Conservation (phyloP, 2,113 vertebrate species). For the Lycaon pictus region DNA sequence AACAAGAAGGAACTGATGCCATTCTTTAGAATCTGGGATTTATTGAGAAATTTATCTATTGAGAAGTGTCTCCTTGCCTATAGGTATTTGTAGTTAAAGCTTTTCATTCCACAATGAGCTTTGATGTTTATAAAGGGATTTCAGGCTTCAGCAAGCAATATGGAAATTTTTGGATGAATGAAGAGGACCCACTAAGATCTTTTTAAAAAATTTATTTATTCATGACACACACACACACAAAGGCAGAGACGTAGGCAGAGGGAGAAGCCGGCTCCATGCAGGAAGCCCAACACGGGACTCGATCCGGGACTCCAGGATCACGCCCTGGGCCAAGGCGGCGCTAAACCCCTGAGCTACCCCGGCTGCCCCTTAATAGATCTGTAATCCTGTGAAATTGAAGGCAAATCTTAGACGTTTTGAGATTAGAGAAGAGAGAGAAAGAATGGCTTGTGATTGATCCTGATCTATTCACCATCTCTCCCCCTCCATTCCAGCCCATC, state of each 20-base stretch:
- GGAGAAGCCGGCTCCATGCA: no score
- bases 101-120: slow-evolving; percentile 10
- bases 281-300: no score
- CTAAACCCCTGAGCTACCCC: no score
- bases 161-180: neutral
- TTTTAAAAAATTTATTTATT: no score
- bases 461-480: neutral
- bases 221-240: no score
- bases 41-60: neutral
- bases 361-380: neutral
- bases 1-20: neutral
- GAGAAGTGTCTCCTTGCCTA: neutral
- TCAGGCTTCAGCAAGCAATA: neutral
- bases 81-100: neutral
- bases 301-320: no score
- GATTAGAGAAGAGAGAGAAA: neutral
- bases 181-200: neutral
- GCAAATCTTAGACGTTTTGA: neutral
- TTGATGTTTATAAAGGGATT: neutral
- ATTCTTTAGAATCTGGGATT: neutral
- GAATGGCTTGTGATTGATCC: neutral
- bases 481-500: neutral
- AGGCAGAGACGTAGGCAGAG: no score
- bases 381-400: slow-evolving; percentile 4
- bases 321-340: no score